Base-by-base conservation (phyloP, 2,888 invertebrate genomes). In the Elegia similella region DNA sequence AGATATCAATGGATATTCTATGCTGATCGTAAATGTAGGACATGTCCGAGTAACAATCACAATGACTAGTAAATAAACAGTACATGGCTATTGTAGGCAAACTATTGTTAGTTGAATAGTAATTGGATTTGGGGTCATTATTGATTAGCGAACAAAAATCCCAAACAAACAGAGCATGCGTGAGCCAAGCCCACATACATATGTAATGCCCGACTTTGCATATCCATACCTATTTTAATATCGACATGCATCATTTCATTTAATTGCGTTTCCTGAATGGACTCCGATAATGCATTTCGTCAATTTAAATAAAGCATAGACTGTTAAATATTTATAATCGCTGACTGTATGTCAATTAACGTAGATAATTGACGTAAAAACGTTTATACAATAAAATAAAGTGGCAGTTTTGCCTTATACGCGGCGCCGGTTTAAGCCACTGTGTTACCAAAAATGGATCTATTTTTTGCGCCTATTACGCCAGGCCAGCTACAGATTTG, bases 211-310 rank as follows among this genome's bases (percentile, higher is more conserved):
- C 72, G 68, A 78, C 83, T 90, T 90, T 88, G 82, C 90, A 91
- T 91, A 87, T 89, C 85, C 89, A 89, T 91, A 80, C 80, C 76
- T 83, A 80, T 85, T 88, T 87, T 86, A 86, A 86, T 87, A 86
- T 86, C 81, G 88, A 84, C 88, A 90, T 80, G 90, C 87, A 86
- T 86, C 89, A 88, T 88, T 90, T 81, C 78, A 81, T 88, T 84
- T 89, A 85, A 88, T 87, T 87, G 82, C 84, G 84, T 85, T 88
- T 86, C 86, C 88, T 84, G 78, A 80, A 81, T 79, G 73, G 67
- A 59, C 64, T 70, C 65, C 68, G 73, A 75, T 81, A 78, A 71
- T 69, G 68, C 71, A 69, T 73, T 73, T 69, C 58, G 66, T 63
- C 62, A 62, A 66, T 70, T 68, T 64, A 67, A 63, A 65, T 64